A percentile compares a stretch with the other conserved stretches of the same genome.
Evolutionary conservation across 2,113 vertebrate species (phyloP).

Genomic region (Gopherus evgoodei): DNA sequence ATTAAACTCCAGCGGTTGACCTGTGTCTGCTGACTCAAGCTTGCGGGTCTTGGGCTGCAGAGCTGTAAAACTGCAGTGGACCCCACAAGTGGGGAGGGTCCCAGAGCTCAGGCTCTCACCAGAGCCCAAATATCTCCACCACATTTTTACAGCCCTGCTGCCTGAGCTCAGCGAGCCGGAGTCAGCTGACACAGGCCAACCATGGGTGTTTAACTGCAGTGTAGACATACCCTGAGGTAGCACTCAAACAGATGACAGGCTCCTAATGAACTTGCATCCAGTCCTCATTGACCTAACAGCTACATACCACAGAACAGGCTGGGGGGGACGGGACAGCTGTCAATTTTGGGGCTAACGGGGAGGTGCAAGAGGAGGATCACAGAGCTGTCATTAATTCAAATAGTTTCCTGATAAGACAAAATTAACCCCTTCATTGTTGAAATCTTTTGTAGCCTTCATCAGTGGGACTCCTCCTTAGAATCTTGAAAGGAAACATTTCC

Average conservation of each 20-base stretch:
- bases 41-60: no score
- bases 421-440: neutral
- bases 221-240: neutral
- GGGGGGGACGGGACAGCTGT: neutral
- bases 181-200: no score
- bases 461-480: fast-evolving
- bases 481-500: neutral
- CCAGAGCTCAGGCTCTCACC: no score
- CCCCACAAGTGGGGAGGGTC: no score
- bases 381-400: neutral
- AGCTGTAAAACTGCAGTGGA: no score
- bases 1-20: no score
- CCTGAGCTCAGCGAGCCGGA: no score
- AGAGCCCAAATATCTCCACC: no score
- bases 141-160: no score
- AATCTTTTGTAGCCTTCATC: neutral
- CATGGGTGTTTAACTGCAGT: neutral
- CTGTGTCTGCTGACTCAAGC: no score
- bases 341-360: neutral
- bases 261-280: neutral
- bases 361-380: neutral
- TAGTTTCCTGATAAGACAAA: fast-evolving
- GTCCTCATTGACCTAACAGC: fast-evolving
- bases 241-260: neutral
- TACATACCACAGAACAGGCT: neutral